Conservation (phyloP, 2,888 invertebrate genomes). For the Automeris io region DNA sequence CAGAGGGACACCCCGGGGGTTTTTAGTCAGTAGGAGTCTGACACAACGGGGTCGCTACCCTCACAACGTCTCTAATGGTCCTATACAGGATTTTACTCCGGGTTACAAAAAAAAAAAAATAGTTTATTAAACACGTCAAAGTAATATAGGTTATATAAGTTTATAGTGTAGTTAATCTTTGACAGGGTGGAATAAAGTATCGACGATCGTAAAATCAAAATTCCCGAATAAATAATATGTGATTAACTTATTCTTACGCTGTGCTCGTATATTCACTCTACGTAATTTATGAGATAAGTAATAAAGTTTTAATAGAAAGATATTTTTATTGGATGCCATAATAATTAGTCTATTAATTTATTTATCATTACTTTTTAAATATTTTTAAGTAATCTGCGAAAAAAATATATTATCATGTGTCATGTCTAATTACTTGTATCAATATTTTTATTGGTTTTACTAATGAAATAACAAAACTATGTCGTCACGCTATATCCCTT, state of each 20-base stretch:
- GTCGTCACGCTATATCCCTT: too few species aligned
- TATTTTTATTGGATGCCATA: not conserved
- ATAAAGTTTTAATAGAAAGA: slow-evolving; percentile 1
- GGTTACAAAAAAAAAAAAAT: slow-evolving; percentile 27
- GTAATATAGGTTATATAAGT: slow-evolving; percentile 32
- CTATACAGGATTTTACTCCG: too few species aligned
- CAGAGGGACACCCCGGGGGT: too few species aligned
- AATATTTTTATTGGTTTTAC: too few species aligned
- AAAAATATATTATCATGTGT: too few species aligned
- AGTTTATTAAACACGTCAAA: slow-evolving; percentile 41
- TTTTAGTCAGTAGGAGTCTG: too few species aligned
- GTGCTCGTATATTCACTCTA: not conserved
- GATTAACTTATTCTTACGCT: slow-evolving; percentile 29
- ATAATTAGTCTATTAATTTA: slow-evolving; percentile 8
- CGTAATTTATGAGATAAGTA: slow-evolving; percentile 1
- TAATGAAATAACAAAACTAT: too few species aligned
- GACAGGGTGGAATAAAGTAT: slow-evolving; percentile 1
- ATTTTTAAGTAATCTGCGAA: too few species aligned
- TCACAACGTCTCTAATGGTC: too few species aligned
- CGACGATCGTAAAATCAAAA: slow-evolving; percentile 36
- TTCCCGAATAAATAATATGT: slow-evolving; percentile 48
- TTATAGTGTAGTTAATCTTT: slow-evolving; percentile 1
- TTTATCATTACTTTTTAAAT: too few species aligned
- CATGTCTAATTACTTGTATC: too few species aligned
- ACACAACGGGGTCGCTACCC: too few species aligned